These are phyloP conservation scores for Pegoplata infirma DNA, from an alignment of 2,888 invertebrate species.

Conservation along the genomic window DNA sequence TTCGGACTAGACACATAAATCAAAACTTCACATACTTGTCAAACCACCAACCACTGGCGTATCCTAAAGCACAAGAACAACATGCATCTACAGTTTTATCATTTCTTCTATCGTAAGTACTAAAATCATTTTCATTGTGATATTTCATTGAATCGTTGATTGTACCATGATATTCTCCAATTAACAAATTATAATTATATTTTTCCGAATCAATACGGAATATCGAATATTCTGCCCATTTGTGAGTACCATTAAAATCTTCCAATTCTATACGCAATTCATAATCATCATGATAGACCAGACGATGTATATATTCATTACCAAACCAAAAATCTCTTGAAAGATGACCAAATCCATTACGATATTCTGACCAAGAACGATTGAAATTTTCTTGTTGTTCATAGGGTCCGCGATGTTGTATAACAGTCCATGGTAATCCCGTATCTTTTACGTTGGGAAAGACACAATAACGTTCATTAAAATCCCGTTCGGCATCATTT, in stretches of 20 bases:
- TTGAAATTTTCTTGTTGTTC: slow-evolving; percentile 79
- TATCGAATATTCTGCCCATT: slow-evolving; percentile 79
- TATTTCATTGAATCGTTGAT: slow-evolving; percentile 80
- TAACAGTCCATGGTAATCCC: slow-evolving; percentile 80
- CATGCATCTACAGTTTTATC: slow-evolving; percentile 79
- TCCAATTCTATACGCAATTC: slow-evolving; percentile 65
- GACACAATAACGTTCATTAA: slow-evolving; percentile 79
- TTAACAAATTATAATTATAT: slow-evolving; percentile 77
- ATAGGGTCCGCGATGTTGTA: slow-evolving; percentile 78
- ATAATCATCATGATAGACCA: slow-evolving; percentile 75
- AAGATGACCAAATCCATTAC: slow-evolving; percentile 80
- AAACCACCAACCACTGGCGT: slow-evolving; percentile 83
- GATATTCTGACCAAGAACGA: slow-evolving; percentile 80
- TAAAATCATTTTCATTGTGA: slow-evolving; percentile 79
- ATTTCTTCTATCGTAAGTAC: slow-evolving; percentile 77
- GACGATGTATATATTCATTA: slow-evolving; percentile 79
- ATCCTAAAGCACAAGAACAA: slow-evolving; percentile 80
- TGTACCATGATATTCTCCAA: slow-evolving; percentile 79
- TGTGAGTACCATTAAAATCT: slow-evolving; percentile 66
- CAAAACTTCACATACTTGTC: slow-evolving; percentile 76
- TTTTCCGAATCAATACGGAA: slow-evolving; percentile 77
- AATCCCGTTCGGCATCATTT: slow-evolving; percentile 75
- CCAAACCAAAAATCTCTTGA: slow-evolving; percentile 81
- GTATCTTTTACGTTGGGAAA: slow-evolving; percentile 69
- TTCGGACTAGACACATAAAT: slow-evolving; percentile 1